phyloP scores from a whole-genome alignment of 1,140 invertebrate species.

The Camponotus floridanus region DNA sequence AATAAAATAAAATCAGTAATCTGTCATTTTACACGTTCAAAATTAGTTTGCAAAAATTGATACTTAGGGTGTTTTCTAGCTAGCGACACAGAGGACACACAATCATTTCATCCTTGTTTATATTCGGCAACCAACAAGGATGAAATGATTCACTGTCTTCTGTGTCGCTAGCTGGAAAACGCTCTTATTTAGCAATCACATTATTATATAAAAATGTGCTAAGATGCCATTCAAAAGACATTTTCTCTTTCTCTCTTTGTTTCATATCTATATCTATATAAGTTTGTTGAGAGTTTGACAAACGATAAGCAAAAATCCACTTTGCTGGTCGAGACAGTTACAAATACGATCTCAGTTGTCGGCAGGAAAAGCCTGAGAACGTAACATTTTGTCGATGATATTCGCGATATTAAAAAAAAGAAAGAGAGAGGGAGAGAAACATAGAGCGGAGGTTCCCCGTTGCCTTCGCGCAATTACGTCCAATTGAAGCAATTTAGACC shows the following conservation, averaged over 20 bases:
- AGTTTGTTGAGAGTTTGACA: not conserved
- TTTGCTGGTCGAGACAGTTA: not conserved
- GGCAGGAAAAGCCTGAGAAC: slow-evolving; percentile 64
- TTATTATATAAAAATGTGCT: not conserved
- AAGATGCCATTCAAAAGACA: not conserved
- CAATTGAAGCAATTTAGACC: slow-evolving; percentile 85
- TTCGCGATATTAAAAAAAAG: slow-evolving; percentile 33
- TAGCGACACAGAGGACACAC: too few relatives aligned
- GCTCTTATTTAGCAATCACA: too few relatives aligned
- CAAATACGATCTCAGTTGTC: not conserved
- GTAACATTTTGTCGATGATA: slow-evolving; percentile 56
- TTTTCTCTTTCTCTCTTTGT: not conserved
- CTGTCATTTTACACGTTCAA: too few relatives aligned
- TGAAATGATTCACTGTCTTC: too few relatives aligned
- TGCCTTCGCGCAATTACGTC: slow-evolving; percentile 83
- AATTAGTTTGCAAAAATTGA: too few relatives aligned
- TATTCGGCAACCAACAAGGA: too few relatives aligned
- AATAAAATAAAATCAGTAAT: not conserved
- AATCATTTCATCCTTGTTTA: too few relatives aligned
- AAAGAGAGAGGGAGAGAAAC: slow-evolving; percentile 45
- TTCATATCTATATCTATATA: not conserved
- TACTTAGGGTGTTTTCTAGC: too few relatives aligned
- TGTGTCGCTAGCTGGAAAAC: too few relatives aligned
- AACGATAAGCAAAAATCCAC: not conserved
- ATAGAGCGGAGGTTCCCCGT: slow-evolving; percentile 81